Conservation (phyloP, 1,140 invertebrate species). For the Nephotettix cincticeps region DNA sequence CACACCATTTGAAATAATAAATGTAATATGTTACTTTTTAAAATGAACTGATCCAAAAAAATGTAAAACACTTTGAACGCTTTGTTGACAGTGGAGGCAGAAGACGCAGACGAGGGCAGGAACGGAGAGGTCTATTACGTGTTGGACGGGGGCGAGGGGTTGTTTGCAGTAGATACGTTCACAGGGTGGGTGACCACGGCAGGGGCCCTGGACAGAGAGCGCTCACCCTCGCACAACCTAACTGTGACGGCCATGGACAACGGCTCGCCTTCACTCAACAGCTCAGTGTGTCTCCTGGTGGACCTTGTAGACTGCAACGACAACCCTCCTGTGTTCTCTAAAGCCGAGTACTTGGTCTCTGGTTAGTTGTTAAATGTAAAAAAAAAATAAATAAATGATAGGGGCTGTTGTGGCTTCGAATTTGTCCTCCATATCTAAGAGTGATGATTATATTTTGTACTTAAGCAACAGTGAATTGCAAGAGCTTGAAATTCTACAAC, state of each 20-base stretch:
- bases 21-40: too few relatives aligned
- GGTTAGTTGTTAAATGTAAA: too few relatives aligned
- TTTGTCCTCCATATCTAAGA: too few relatives aligned
- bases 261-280: conserved; percentile 70
- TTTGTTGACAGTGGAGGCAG: conserved; percentile 65
- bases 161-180: conserved; percentile 79
- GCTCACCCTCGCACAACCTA: conserved; percentile 63
- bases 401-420: too few relatives aligned
- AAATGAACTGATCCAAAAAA: too few relatives aligned
- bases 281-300: conserved; percentile 72
- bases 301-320: conserved; percentile 62
- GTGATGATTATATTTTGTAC: too few relatives aligned
- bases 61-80: too few relatives aligned
- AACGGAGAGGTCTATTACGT: conserved; percentile 84
- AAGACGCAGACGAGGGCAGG: conserved; percentile 76
- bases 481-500: too few relatives aligned
- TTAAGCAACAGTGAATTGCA: too few relatives aligned
- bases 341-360: conserved; percentile 41
- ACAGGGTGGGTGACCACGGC: conserved; percentile 83
- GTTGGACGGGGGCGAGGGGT: conserved; percentile 54
- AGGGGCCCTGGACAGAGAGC: conserved; percentile 76
- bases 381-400: too few relatives aligned
- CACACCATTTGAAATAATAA: too few relatives aligned
- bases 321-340: conserved; percentile 39
- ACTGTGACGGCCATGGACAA: conserved; percentile 77